Conservation (phyloP, 2,797 vertebrate species). For the Scomberomorus guttatus region DNA sequence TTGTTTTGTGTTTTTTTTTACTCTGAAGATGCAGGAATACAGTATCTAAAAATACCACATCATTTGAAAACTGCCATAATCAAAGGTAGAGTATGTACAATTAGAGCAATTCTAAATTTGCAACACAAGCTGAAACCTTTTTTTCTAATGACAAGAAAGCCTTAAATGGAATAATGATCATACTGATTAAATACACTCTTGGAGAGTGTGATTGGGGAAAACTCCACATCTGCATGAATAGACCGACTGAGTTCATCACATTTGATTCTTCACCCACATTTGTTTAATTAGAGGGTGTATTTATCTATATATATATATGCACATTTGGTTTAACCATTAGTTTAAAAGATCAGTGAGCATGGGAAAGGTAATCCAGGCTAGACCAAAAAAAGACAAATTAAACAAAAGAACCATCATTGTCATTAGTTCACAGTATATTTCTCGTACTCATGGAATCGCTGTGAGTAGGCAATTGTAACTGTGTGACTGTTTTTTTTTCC, state of each 20-base stretch:
- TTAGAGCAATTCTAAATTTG: conserved; percentile 1
- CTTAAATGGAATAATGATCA: conserved; percentile 4
- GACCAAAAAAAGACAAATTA: background rate
- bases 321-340: background rate
- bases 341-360: background rate
- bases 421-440: background rate
- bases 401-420: background rate
- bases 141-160: background rate
- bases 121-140: background rate
- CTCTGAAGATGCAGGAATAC: background rate
- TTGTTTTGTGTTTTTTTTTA: background rate
- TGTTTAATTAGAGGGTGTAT: conserved; percentile 18
- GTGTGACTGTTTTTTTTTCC: background rate
- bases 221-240: conserved; percentile 4
- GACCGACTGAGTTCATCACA: background rate
- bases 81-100: background rate
- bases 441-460: background rate
- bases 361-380: background rate
- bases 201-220: conserved; percentile 16
- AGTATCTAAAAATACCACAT: conserved; percentile 8
- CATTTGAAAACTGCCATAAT: background rate
- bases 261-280: background rate
- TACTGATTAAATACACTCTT: conserved; percentile 15
- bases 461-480: background rate
- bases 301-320: background rate